Evolutionary conservation across 2,113 vertebrate genomes (phyloP), one percentile per base, ranked within the genome.

Genomic region (Thunnus maccoyii): DNA sequence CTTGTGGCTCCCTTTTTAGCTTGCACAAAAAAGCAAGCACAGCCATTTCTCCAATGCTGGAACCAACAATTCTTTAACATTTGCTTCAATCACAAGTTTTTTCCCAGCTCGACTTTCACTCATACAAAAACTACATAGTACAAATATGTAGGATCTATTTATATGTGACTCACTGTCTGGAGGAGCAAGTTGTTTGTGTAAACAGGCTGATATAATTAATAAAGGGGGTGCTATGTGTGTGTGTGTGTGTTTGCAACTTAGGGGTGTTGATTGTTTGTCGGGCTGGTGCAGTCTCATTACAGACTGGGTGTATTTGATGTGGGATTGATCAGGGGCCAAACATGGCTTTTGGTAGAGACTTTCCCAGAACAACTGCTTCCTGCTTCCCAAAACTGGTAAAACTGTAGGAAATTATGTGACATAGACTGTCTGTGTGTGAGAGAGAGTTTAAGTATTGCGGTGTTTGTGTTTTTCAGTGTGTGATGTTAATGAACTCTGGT

Each of bases 301-400:
- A 80, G 78, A 62, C 86, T 64, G 60, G 6, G n/a, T 83, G 72
- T 85, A 88, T 94, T 94, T 94, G 93, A 94, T 94, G 93, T 92
- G 90, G 93, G 78, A 80, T 85, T 89, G 88, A 80, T 89, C 65
- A 66, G 84, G 85, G 88, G 90, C 90, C 91, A 91, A 83, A 81
- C 82, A 65, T 85, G 86, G 86, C 32, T 85, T 87, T 91, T 83
- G 78, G 80, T 73, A 56, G 80, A 77, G 79, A 78, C 78, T 86
- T 89, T 92, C 86, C 86, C 84, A 90, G 87, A 91, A 89, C 74
- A 78, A 76, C 80, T 67, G 73, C 78, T 92, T 92, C 86, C 88
- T 92, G 88, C 72, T 88, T 88, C 67, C 74, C 68, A 64, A 81
- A 85, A 66, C 57, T 86, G 86, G 81, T 84, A 84, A 88, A 88